Evolutionary conservation across 1,140 invertebrate species (phyloP).

Genomic region (Bombus haemorrhoidalis): DNA sequence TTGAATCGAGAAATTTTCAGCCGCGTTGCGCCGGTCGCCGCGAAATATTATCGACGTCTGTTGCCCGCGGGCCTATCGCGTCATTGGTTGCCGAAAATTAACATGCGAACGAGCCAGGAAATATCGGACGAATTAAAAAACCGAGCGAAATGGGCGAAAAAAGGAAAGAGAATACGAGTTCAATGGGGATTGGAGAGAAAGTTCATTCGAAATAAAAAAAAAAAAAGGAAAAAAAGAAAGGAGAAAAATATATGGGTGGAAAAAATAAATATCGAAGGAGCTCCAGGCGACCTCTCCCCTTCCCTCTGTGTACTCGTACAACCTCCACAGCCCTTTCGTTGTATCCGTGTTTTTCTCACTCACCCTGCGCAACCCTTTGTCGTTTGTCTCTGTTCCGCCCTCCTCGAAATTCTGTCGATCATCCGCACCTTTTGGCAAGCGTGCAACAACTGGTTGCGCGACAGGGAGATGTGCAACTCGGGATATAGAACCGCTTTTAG

Average conservation of each 20-base stretch:
- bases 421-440: slow-evolving; percentile 5
- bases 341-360: slow-evolving; percentile 31
- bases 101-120: slow-evolving; percentile 78
- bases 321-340: not conserved
- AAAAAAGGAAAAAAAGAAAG: not conserved
- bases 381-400: not conserved
- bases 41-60: slow-evolving; percentile 78
- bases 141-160: slow-evolving; percentile 45
- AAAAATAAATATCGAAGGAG: slow-evolving; percentile 53
- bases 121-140: slow-evolving; percentile 78
- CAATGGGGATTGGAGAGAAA: slow-evolving; percentile 28
- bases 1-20: slow-evolving; percentile 71
- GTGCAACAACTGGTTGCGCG: slow-evolving; percentile 23
- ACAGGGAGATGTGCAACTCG: not conserved
- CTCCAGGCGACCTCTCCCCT: slow-evolving; percentile 21
- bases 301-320: not conserved
- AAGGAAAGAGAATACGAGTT: slow-evolving; percentile 21
- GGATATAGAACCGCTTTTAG: not conserved
- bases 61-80: slow-evolving; percentile 72
- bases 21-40: slow-evolving; percentile 59
- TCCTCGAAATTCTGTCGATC: slow-evolving; percentile 42
- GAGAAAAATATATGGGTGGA: slow-evolving; percentile 48
- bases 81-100: slow-evolving; percentile 79
- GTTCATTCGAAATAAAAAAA: slow-evolving; percentile 22
- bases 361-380: not conserved